Conservation (phyloP, 2,113 vertebrate genomes). For the Sminthopsis crassicaudata region DNA sequence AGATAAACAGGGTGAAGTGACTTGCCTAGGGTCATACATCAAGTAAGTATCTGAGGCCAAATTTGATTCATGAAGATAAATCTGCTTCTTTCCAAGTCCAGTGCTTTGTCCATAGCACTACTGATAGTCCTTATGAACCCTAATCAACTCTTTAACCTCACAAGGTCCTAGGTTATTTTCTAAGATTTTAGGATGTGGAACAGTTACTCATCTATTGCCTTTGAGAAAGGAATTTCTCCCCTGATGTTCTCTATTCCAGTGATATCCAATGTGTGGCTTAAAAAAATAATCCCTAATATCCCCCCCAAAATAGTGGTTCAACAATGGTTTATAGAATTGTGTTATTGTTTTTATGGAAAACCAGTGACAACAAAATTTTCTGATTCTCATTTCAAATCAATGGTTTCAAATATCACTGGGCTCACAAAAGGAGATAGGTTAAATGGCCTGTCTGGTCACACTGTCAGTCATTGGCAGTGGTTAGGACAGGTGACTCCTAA, state of each 20-base stretch:
- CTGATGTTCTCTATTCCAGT: background rate
- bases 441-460: background rate
- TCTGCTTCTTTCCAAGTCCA: background rate
- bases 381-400: background rate
- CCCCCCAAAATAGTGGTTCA: background rate
- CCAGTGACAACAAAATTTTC: background rate
- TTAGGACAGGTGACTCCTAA: background rate
- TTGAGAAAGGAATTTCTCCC: background rate
- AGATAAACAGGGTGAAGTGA: background rate
- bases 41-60: too few species aligned
- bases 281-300: background rate
- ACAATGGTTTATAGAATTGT: background rate
- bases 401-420: background rate
- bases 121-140: background rate
- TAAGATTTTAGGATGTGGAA: background rate
- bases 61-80: background rate
- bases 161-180: background rate
- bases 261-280: background rate
- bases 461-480: background rate
- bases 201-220: background rate
- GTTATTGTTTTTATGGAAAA: background rate
- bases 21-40: background rate
- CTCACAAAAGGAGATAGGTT: background rate
- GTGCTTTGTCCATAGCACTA: background rate
- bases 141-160: background rate